Evolutionary conservation across 2,797 vertebrate species (phyloP).

Genomic region (Semaprochilodus insignis): DNA sequence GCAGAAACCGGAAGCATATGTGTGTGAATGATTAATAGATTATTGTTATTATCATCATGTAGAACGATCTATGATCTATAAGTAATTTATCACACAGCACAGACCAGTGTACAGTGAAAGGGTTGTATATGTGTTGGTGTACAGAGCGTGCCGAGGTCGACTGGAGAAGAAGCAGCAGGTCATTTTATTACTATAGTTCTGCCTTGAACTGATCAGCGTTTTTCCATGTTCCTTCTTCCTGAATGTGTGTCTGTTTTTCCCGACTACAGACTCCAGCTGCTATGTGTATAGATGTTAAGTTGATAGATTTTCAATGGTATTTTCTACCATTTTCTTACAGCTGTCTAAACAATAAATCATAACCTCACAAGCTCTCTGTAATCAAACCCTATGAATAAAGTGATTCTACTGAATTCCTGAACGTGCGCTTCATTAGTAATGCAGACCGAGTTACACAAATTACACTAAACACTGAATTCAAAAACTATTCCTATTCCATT

Average conservation of each 20-base stretch:
- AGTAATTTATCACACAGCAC: neutral
- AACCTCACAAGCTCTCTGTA: neutral
- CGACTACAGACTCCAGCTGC: neutral
- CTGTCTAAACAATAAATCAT: neutral
- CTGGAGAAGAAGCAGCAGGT: neutral
- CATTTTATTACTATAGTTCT: neutral
- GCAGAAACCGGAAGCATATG: neutral
- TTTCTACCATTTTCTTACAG: constrained; percentile 10
- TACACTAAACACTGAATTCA: no score
- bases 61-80: neutral
- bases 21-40: neutral
- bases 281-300: neutral
- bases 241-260: neutral
- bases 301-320: neutral
- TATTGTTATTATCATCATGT: neutral
- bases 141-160: neutral
- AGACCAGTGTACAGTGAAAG: neutral
- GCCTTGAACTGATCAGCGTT: neutral
- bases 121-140: neutral
- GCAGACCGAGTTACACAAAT: no score
- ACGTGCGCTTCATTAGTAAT: neutral
- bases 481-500: no score
- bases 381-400: neutral
- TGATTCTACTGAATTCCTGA: neutral
- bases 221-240: neutral